Percentiles rank a stretch among this genome's conserved stretches.
These are phyloP conservation scores for Danio aesculapii DNA, from an alignment of 2,797 vertebrate species.

Conservation along the genomic window DNA sequence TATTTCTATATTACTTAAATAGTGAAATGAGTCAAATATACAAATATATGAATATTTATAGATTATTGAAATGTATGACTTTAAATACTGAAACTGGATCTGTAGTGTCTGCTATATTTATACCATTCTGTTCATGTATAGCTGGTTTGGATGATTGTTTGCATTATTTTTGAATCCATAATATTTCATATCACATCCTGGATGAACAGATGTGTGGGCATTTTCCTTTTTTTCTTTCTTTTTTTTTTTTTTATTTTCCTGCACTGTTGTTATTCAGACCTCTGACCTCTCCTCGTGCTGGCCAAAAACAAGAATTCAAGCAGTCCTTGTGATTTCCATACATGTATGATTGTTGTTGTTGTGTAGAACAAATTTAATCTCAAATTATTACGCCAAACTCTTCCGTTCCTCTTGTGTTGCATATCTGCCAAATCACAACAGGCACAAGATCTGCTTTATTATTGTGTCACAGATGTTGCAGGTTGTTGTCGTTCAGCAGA, in stretches of 20 bases:
- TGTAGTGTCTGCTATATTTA: not conserved
- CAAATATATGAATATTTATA: too few relatives aligned
- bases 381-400: slow-evolving; percentile 1
- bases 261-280: not conserved
- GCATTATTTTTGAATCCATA: not conserved
- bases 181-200: slow-evolving; percentile 15
- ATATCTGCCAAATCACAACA: not conserved
- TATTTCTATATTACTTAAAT: too few relatives aligned
- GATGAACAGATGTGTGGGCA: slow-evolving; percentile 4
- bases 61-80: too few relatives aligned
- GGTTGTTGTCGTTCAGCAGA: slow-evolving; percentile 43
- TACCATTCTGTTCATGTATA: not conserved
- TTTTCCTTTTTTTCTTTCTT: slow-evolving; percentile 10
- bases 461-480: slow-evolving; percentile 41
- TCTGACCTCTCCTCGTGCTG: slow-evolving; percentile 17
- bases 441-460: not conserved
- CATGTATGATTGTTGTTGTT: not conserved
- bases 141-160: not conserved
- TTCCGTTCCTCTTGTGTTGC: not conserved
- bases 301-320: slow-evolving; percentile 9
- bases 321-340: slow-evolving; percentile 26
- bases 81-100: not conserved
- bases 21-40: too few relatives aligned
- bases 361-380: slow-evolving; percentile 17
- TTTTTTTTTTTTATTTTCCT: slow-evolving; percentile 5